Evolutionary conservation across 2,113 vertebrate species (phyloP), one percentile per base, ranked within the genome.

Genomic region (Ctenodactylus gundi): DNA sequence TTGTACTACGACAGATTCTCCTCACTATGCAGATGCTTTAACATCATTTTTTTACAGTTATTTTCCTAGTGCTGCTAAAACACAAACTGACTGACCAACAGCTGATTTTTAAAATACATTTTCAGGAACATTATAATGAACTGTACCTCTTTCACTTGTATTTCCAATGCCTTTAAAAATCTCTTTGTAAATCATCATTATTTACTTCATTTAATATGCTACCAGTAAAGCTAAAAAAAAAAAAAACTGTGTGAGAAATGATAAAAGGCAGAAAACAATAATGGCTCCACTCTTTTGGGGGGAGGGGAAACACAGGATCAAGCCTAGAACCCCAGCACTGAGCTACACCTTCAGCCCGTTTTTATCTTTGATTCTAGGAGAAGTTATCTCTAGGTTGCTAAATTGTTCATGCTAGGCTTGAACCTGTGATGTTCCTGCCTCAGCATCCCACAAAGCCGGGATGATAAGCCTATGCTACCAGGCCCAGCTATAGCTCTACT

Each of bases 181-280:
- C 23, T 85, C 64, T 89, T 75, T 94, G 70, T 90, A 90, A 93
- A 95, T 65, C 57, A 84, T 81, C 75, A 94, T 84, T 41, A 39
- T 89, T 93, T 85, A 78, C 62, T 78, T 90, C 67, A 94, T 85
- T 94, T 95, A 87, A 96, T 86, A 88, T 90, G 60, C 44, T 36
- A 82, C 21, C 58, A 96, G 29, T 65, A 85, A 84, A 76, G 46
- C n/a, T n/a, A n/a, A n/a, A n/a, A n/a, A n/a, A n/a, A n/a, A n/a
- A n/a, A n/a, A 58, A 87, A 78, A 90, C 44, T 93, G 10, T 76
- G 72, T 27, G 88, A 91, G 39, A 88, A 15, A 57, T 39, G 36
- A 91, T 53, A 76, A 58, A 92, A 75, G 78, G 27, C 84, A 91
- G 60, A 94, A 93, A 94, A 91, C n/a, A 93, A 29, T 27, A 44